Percentiles rank a stretch among this genome's conserved stretches.
These are phyloP conservation scores for Plagiodera versicolora DNA, from an alignment of 2,888 invertebrate genomes.

Conservation along the genomic window DNA sequence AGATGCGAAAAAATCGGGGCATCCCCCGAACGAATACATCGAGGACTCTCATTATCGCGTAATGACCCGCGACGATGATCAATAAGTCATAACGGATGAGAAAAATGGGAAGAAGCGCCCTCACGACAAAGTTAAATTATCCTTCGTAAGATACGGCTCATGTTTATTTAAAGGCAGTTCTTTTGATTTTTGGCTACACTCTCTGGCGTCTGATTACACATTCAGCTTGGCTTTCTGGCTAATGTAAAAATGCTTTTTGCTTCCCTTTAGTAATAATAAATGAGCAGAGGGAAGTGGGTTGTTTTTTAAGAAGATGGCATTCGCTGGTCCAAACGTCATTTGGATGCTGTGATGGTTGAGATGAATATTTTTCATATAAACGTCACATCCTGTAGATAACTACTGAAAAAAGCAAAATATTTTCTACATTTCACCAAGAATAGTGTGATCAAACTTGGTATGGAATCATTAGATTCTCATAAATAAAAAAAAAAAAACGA, in stretches of 20 bases:
- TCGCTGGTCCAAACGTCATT: slow-evolving; percentile 18
- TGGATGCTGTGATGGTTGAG: too few relatives aligned
- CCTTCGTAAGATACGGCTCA: slow-evolving; percentile 39
- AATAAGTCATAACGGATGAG: slow-evolving; percentile 28
- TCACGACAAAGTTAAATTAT: slow-evolving; percentile 29
- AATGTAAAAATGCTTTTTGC: slow-evolving; percentile 50
- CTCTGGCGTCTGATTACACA: slow-evolving; percentile 46
- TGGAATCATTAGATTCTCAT: too few relatives aligned
- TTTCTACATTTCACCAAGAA: too few relatives aligned
- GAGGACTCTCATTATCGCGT: slow-evolving; percentile 19
- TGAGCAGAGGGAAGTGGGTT: slow-evolving; percentile 42
- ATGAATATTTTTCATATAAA: too few relatives aligned
- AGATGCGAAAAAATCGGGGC: slow-evolving; percentile 10
- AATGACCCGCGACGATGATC: slow-evolving; percentile 23
- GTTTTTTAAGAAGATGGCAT: slow-evolving; percentile 36
- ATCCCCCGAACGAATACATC: slow-evolving; percentile 14
- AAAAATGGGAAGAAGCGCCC: slow-evolving; percentile 20
- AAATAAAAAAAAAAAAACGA: too few relatives aligned
- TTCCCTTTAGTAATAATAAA: slow-evolving; percentile 48
- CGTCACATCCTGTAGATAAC: too few relatives aligned
- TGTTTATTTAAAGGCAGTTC: slow-evolving; percentile 47
- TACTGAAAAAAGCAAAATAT: too few relatives aligned
- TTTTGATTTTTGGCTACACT: slow-evolving; percentile 46
- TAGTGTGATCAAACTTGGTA: too few relatives aligned
- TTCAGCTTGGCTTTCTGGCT: slow-evolving; percentile 46